These are phyloP conservation scores for Trogon surrucura DNA, from an alignment of 2,113 vertebrate species.

Conservation along the genomic window DNA sequence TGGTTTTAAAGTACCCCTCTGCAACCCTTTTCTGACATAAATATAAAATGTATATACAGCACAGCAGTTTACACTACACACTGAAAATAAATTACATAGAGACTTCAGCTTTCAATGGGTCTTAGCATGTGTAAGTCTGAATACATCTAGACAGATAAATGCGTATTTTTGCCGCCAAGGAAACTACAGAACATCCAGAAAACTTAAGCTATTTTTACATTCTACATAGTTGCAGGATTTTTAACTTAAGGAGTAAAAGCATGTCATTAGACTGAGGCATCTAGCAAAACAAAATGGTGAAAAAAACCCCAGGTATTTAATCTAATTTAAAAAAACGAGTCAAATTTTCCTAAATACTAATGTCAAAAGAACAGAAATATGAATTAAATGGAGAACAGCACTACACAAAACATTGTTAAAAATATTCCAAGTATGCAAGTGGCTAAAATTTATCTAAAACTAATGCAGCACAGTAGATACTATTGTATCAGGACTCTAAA, in stretches of 20 bases:
- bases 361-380: neutral
- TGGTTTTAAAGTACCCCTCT: slow-evolving; percentile 84
- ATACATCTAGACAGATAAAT: slow-evolving; percentile 72
- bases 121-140: slow-evolving; percentile 69
- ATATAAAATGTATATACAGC: slow-evolving; percentile 86
- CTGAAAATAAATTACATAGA: slow-evolving; percentile 80
- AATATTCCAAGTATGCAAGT: neutral
- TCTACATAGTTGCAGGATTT: neutral
- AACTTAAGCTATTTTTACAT: slow-evolving; percentile 23
- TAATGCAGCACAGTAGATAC: neutral
- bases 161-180: slow-evolving; percentile 36
- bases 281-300: neutral
- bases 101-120: slow-evolving; percentile 64
- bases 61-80: slow-evolving; percentile 80
- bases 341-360: neutral
- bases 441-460: neutral
- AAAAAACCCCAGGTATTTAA: neutral
- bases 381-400: neutral
- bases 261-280: neutral
- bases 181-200: slow-evolving; percentile 26
- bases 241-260: neutral
- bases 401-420: neutral
- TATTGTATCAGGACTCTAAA: neutral
- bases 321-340: neutral
- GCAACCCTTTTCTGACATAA: slow-evolving; percentile 83